phyloP scores from a whole-genome alignment of 2,797 vertebrate species.

The Alosa sapidissima region DNA sequence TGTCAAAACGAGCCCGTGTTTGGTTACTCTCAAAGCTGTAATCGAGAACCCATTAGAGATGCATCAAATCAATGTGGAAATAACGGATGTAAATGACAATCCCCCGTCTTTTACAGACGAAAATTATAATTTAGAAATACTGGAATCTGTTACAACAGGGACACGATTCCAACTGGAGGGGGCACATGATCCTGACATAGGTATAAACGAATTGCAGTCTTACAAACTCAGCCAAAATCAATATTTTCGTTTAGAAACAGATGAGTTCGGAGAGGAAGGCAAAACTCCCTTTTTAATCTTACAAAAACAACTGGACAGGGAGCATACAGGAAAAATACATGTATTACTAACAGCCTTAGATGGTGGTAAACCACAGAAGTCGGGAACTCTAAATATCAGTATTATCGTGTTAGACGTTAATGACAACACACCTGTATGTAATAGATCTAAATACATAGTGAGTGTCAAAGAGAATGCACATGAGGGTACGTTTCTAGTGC shows the following conservation, averaged over 20 bases:
- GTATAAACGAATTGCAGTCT: slow-evolving; percentile 71
- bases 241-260: slow-evolving; percentile 73
- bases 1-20: slow-evolving; percentile 62
- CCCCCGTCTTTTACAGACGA: slow-evolving; percentile 72
- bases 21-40: slow-evolving; percentile 73
- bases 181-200: slow-evolving; percentile 78
- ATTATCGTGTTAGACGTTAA: slow-evolving; percentile 66
- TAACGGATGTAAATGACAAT: slow-evolving; percentile 79
- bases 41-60: slow-evolving; percentile 77
- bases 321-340: slow-evolving; percentile 57
- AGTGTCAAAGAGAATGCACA: slow-evolving; percentile 74
- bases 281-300: slow-evolving; percentile 71
- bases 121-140: slow-evolving; percentile 69
- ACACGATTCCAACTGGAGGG: slow-evolving; percentile 75
- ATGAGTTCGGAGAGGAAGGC: slow-evolving; percentile 71
- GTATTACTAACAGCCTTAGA: slow-evolving; percentile 69
- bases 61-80: slow-evolving; percentile 69
- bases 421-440: slow-evolving; percentile 73
- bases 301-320: slow-evolving; percentile 70
- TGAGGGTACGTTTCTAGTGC: slow-evolving; percentile 70
- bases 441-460: slow-evolving; percentile 67
- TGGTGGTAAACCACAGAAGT: slow-evolving; percentile 71
- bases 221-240: slow-evolving; percentile 73
- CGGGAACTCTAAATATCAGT: slow-evolving; percentile 60
- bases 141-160: slow-evolving; percentile 70